phyloP scores from a whole-genome alignment of 37 sponge, comb jelly and placozoan species.

The Agelas oroides region DNA sequence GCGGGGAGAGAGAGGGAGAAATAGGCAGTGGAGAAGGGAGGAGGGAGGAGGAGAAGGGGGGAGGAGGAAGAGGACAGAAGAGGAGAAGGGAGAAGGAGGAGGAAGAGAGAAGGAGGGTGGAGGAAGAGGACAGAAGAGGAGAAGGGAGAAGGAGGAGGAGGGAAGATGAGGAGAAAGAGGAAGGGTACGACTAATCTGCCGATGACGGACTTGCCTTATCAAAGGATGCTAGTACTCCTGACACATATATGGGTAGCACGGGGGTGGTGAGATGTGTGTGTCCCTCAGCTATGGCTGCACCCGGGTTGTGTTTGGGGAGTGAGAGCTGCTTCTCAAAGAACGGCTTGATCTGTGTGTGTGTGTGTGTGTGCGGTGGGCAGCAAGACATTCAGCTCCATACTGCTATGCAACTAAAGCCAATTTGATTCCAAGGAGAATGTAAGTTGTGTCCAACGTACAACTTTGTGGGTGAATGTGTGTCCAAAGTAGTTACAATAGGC shows the following conservation, averaged over 20 bases:
- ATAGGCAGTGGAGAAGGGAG: not conserved
- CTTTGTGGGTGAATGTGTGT: conserved; percentile 63
- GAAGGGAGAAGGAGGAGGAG: no score
- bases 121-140: no score
- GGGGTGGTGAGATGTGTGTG: conserved; percentile 67
- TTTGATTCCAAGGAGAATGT: no score
- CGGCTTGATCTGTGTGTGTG: conserved; percentile 69
- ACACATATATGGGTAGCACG: conserved; percentile 63
- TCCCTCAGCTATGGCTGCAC: conserved; percentile 65
- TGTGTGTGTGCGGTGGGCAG: no score
- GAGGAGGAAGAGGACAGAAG: not conserved
- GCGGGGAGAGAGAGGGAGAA: conserved; percentile 3
- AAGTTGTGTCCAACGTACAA: no score
- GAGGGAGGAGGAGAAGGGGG: not conserved
- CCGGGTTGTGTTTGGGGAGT: conserved; percentile 48
- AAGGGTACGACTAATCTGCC: no score
- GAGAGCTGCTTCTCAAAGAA: conserved; percentile 57
- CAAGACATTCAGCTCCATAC: no score
- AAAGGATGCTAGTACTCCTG: conserved; percentile 76
- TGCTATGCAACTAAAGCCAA: no score
- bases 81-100: not conserved
- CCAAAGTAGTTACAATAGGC: conserved; percentile 73
- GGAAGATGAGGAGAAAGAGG: no score
- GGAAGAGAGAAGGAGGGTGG: no score
- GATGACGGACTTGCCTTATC: conserved; percentile 28